These are phyloP conservation scores for Galerucella calmariensis DNA, from an alignment of 2,888 invertebrate species.

Conservation along the genomic window DNA sequence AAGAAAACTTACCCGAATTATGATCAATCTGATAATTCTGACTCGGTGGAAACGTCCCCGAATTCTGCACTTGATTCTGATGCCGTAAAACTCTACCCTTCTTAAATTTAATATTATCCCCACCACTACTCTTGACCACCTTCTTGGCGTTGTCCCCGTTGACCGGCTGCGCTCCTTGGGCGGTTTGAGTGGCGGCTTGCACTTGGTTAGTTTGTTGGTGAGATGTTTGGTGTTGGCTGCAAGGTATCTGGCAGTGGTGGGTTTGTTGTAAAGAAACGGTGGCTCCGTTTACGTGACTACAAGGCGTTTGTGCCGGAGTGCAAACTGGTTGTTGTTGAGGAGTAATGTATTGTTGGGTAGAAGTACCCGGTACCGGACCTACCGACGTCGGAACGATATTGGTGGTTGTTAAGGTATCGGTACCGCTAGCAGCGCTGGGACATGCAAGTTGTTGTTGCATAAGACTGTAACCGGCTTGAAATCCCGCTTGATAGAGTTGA, in stretches of 20 bases:
- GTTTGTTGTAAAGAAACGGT: constrained; percentile 49
- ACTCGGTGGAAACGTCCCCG: constrained; percentile 61
- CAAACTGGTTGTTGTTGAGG: constrained; percentile 47
- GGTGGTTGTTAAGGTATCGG: constrained; percentile 57
- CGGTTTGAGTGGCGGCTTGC: constrained; percentile 74
- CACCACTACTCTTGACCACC: constrained; percentile 49
- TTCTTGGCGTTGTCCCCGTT: constrained; percentile 56
- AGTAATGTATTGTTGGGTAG: constrained; percentile 52
- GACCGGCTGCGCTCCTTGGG: constrained; percentile 58
- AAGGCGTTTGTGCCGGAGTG: constrained; percentile 50
- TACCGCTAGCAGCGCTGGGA: constrained; percentile 49
- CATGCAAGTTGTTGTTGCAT: constrained; percentile 62
- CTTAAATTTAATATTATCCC: constrained; percentile 62
- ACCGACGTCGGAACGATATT: constrained; percentile 57
- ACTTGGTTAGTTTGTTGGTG: constrained; percentile 64
- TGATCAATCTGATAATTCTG: constrained; percentile 68
- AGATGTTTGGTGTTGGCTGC: constrained; percentile 55
- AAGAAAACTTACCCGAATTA: constrained; percentile 62
- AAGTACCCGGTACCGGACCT: constrained; percentile 52
- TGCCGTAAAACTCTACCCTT: constrained; percentile 63
- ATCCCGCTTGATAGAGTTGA: constrained; percentile 62
- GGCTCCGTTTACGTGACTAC: constrained; percentile 51
- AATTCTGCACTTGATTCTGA: constrained; percentile 62
- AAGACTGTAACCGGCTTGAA: constrained; percentile 63
- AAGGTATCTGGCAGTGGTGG: constrained; percentile 51